Evolutionary conservation across 2,113 vertebrate genomes (phyloP), one percentile per base, ranked within the genome.

Genomic region (Alces alces): DNA sequence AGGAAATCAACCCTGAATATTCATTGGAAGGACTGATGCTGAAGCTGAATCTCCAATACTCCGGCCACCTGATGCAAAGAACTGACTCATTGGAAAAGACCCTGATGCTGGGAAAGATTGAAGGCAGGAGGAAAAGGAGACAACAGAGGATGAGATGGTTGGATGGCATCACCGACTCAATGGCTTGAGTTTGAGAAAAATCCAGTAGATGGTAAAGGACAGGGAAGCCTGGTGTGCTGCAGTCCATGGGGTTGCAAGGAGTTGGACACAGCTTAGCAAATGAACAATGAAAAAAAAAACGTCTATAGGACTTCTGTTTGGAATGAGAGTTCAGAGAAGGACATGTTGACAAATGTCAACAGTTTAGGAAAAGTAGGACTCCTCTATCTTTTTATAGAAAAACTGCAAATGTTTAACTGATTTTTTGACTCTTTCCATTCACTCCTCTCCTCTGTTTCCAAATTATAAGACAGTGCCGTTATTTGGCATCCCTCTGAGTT

Each of bases 381-480:
- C 23, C 7, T n/a, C 10, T 15, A 10, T 23, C 60, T 30, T 78
- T 39, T 16, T 47, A 70, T 12, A 36, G 64, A 70, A 13, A 79
- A 33, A 50, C 47, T n/a, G 60, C 33, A 27, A 39, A 27, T 17
- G 8, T 83, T 58, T n/a, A 52, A 30, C 50, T 1, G 4, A 27
- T n/a, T 52, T n/a, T 43, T 50, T 30, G 5, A 54, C 6, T 86
- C 60, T 82, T 87, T 25, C 78, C 15, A 21, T 17, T 82, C 27
- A 15, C 4, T 27, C 57, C 10, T 64, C 23, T 58, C 43, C 21
- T 28, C 54, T 78, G 27, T 76, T 82, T 87, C 82, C 39, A 57
- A 50, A 45, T 13, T 7, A 0, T 7, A n/a, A 33, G 50, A 19
- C 8, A 2, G 36, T 39, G 54, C 27, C 3, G 17, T 23, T n/a